phyloP scores from a whole-genome alignment of 1,140 invertebrate species.

The Nebria ingens region DNA sequence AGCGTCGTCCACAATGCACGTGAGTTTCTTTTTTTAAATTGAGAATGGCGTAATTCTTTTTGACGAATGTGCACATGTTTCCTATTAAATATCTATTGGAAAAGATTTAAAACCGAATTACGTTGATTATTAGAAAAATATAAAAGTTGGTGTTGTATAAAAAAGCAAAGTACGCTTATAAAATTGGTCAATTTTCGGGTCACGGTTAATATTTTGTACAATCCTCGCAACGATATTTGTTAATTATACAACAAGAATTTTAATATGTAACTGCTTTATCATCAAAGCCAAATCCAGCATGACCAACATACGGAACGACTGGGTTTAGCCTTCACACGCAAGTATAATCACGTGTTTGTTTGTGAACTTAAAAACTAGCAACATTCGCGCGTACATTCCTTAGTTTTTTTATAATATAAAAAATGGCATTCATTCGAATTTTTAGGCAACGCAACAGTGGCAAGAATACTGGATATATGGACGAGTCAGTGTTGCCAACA shows the following conservation, averaged over 20 bases:
- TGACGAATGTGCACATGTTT: neutral
- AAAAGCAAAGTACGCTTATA: too few species aligned
- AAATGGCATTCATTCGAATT: neutral
- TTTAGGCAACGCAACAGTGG: constrained; percentile 2
- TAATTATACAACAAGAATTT: neutral
- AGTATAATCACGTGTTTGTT: too few species aligned
- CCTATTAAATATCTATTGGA: neutral
- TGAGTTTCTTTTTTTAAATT: too few species aligned
- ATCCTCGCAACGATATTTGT: neutral
- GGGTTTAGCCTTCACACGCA: neutral
- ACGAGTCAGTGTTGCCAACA: neutral
- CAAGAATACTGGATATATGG: constrained; percentile 6
- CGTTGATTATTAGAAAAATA: neutral
- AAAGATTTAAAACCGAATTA: neutral
- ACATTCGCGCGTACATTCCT: too few species aligned
- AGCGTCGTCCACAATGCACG: too few species aligned
- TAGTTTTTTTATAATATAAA: too few species aligned
- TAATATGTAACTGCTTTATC: neutral
- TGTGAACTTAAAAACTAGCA: too few species aligned
- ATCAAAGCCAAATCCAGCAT: neutral
- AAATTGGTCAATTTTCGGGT: neutral
- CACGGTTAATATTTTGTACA: neutral
- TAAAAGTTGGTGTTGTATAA: neutral
- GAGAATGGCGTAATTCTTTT: neutral
- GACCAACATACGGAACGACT: neutral